These are phyloP conservation scores for Clepsis dumicolana DNA, from an alignment of 2,888 invertebrate species.

Conservation along the genomic window DNA sequence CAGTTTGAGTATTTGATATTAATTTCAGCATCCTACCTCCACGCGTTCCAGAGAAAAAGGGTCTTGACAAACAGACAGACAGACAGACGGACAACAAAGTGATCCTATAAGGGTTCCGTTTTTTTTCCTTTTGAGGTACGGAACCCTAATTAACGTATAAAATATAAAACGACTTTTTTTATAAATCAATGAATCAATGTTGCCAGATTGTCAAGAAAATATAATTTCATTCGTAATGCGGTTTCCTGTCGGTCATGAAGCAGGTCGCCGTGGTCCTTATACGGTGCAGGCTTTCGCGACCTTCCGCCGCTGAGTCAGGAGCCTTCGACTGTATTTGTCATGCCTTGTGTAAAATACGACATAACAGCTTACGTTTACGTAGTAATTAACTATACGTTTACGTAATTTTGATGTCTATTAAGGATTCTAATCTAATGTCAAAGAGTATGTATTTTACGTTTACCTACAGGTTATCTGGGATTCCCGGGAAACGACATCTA, in stretches of 20 bases:
- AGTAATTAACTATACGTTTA: conserved; percentile 1
- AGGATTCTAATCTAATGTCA: too few relatives aligned
- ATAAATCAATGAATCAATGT: neutral
- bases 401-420: neutral
- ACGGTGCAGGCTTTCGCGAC: neutral
- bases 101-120: too few relatives aligned
- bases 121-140: too few relatives aligned
- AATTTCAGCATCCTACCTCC: too few relatives aligned
- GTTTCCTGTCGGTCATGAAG: neutral
- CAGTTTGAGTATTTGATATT: too few relatives aligned
- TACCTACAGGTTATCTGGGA: too few relatives aligned
- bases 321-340: neutral
- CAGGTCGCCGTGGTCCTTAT: neutral
- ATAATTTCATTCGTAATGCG: neutral
- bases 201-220: neutral
- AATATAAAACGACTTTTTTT: neutral
- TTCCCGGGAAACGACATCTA: too few relatives aligned
- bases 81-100: too few relatives aligned
- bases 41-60: too few relatives aligned
- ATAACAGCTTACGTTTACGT: neutral
- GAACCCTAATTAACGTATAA: too few relatives aligned
- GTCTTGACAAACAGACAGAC: too few relatives aligned
- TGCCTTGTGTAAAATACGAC: neutral
- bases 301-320: neutral
- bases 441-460: too few relatives aligned